Percentiles rank a stretch among this genome's conserved stretches.
Conservation (phyloP, 2,113 vertebrate genomes). For the Collichthys lucidus region DNA sequence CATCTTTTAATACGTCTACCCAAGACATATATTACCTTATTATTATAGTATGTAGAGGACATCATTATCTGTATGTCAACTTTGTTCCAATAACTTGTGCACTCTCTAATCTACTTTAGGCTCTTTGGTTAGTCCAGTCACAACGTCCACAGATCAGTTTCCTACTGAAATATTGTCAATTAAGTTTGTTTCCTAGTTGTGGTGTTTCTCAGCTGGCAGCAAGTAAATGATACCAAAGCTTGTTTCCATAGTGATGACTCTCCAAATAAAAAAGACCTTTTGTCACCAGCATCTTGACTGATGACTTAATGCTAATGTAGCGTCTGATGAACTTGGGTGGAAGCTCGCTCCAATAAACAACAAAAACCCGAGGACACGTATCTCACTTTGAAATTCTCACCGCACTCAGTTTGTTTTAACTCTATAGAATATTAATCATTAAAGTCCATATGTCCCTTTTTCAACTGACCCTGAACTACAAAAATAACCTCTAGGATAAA, state of each 20-base stretch:
- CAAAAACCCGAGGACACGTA: no score
- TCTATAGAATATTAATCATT: background rate
- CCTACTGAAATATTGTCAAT: background rate
- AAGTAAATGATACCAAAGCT: conserved; percentile 10
- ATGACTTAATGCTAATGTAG: conserved; percentile 9
- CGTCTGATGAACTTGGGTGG: background rate
- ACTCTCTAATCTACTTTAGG: background rate
- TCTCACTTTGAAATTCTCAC: background rate
- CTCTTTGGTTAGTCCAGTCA: background rate
- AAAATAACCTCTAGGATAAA: no score
- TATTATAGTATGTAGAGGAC: background rate
- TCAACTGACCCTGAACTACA: background rate
- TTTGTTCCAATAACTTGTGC: background rate
- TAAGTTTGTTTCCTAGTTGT: background rate
- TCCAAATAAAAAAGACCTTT: background rate
- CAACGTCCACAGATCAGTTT: background rate
- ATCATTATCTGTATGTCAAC: background rate
- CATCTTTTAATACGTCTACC: no score
- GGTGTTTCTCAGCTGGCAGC: conserved; percentile 1
- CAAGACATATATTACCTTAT: no score
- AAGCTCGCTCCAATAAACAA: background rate
- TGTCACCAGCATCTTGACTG: conserved; percentile 9
- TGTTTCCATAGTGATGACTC: conserved; percentile 19
- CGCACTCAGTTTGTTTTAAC: background rate
- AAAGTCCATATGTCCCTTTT: background rate